phyloP scores from a whole-genome alignment of 2,113 vertebrate genomes.

The Myiozetetes cayanensis region DNA sequence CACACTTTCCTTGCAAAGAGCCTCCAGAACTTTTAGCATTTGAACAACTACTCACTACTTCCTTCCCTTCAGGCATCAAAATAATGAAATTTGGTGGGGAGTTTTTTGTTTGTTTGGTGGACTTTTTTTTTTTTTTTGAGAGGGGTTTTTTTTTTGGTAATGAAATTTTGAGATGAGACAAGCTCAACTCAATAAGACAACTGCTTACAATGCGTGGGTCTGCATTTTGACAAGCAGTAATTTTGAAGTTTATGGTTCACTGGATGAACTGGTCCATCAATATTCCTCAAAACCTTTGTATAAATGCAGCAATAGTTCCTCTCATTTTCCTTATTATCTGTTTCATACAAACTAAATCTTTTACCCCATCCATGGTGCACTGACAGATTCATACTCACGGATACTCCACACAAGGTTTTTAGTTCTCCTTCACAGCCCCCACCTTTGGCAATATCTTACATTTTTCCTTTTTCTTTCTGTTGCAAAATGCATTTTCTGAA shows the following conservation, averaged over 20 bases:
- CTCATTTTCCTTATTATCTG: background rate
- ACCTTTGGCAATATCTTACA: background rate
- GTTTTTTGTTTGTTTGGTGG: too few relatives aligned
- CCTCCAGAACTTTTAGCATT: background rate
- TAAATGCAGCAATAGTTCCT: background rate
- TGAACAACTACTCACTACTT: background rate
- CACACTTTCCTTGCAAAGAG: background rate
- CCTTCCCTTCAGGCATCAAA: background rate
- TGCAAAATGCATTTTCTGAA: background rate
- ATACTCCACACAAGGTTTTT: background rate
- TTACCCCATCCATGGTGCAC: accelerated
- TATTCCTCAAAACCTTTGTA: background rate
- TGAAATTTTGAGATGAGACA: background rate
- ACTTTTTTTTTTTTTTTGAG: too few relatives aligned
- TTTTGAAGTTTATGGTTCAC: background rate
- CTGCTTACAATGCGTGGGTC: background rate
- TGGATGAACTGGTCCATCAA: background rate
- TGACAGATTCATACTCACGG: background rate
- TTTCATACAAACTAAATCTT: background rate
- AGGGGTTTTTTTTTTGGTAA: background rate
- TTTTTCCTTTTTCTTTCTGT: background rate
- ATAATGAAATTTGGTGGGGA: too few relatives aligned
- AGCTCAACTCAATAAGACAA: accelerated
- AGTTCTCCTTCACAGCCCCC: background rate
- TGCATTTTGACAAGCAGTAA: background rate